Conservation (phyloP, 2,113 vertebrate genomes). For the Mustelus asterias region DNA sequence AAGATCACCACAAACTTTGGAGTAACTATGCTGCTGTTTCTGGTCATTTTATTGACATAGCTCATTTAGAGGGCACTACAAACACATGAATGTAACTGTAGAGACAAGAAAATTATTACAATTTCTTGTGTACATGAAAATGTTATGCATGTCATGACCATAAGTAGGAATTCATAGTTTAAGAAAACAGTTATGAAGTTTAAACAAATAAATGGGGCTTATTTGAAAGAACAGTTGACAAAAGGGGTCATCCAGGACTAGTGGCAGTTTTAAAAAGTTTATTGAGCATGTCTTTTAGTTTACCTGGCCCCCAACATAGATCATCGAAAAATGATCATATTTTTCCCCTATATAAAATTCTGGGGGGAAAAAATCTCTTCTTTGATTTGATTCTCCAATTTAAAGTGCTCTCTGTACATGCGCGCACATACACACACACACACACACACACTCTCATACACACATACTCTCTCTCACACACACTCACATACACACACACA, state of each 20-base stretch:
- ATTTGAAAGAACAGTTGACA: background rate
- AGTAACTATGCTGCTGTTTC: background rate
- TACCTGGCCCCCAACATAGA: background rate
- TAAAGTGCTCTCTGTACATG: background rate
- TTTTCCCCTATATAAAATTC: background rate
- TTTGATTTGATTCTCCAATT: background rate
- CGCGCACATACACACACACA: too few relatives aligned
- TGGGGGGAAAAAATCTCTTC: background rate
- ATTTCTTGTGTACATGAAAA: background rate
- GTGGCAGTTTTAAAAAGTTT: background rate
- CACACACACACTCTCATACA: background rate
- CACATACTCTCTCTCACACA: too few relatives aligned
- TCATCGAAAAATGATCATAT: background rate
- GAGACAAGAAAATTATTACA: slow-evolving; percentile 20
- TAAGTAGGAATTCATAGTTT: background rate
- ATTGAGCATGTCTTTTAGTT: background rate
- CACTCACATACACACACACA: too few relatives aligned
- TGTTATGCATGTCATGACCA: background rate
- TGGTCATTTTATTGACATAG: background rate
- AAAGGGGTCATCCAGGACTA: background rate
- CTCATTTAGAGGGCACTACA: background rate
- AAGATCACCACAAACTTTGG: background rate
- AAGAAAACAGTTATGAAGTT: background rate
- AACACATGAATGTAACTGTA: background rate
- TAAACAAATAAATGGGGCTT: background rate